These are phyloP conservation scores for Notospermus geniculatus DNA, from an alignment of 1,140 invertebrate species.

Conservation along the genomic window DNA sequence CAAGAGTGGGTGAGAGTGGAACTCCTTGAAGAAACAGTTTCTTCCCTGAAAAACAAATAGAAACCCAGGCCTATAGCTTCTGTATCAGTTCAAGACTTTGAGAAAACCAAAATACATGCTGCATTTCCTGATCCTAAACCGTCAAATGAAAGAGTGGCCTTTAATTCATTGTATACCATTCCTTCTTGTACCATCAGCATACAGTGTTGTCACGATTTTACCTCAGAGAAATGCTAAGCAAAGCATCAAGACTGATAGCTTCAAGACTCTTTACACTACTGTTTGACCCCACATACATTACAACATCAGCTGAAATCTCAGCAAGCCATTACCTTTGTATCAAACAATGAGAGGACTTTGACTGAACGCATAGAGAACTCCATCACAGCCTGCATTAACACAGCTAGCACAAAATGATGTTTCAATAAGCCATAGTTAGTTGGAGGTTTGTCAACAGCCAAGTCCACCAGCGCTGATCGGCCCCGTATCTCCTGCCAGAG, in stretches of 20 bases:
- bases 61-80: slow-evolving; percentile 1
- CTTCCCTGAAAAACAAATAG: slow-evolving; percentile 47
- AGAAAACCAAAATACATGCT: too few species aligned
- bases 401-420: slow-evolving; percentile 74
- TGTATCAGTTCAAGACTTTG: too few species aligned
- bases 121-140: too few species aligned
- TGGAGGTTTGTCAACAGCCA: slow-evolving; percentile 72
- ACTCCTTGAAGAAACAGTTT: slow-evolving; percentile 56
- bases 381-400: slow-evolving; percentile 74
- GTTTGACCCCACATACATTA: too few species aligned
- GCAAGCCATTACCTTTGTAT: slow-evolving; percentile 68
- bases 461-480: slow-evolving; percentile 63
- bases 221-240: too few species aligned
- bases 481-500: slow-evolving; percentile 54
- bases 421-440: slow-evolving; percentile 74
- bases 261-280: too few species aligned
- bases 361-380: slow-evolving; percentile 73
- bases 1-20: slow-evolving; percentile 51
- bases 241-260: too few species aligned
- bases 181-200: too few species aligned
- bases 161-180: too few species aligned
- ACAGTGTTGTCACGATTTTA: too few species aligned
- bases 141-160: too few species aligned
- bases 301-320: too few species aligned
- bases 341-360: slow-evolving; percentile 74